Evolutionary conservation across 2,888 invertebrate species (phyloP), one percentile per base, ranked within the genome.

Genomic region (Doris montereyensis): DNA sequence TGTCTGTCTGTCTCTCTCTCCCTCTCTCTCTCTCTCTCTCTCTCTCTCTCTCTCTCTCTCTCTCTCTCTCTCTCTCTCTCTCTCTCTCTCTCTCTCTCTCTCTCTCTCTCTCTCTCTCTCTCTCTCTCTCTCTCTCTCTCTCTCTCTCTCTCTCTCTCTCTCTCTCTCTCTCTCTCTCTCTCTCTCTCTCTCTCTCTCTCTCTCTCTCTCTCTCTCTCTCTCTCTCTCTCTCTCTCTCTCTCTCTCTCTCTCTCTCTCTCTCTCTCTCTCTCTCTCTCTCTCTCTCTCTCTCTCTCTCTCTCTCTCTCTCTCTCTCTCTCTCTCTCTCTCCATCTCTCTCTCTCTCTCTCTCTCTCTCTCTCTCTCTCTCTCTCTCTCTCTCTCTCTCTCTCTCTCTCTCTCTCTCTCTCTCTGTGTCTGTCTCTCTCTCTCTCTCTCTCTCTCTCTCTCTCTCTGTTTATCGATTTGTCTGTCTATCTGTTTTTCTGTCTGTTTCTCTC

Each of bases 111-210:
- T 60, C 13, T n/a, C 60, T 17, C 30, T 17, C 58, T 60, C 62
- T 60, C 60, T 28, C 60, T 62, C 60, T 58, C 58, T 60, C n/a
- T 75, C 62, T 32, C 60, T 68, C 75, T 75, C 60, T 30, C 60
- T 60, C 67, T 67, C 30, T 30, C 17, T 30, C 30, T 17, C 28
- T 30, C 13, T 3, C 1, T 3, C 21, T 13, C 13, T 21, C 13
- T 67, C 13, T 67, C 26, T 67, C 24, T 5, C 8, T 67, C 28
- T 67, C 26, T 26, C 30, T 17, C 17, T 30, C 30, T 2, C 28
- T 13, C 5, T 17, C 67, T 17, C 28, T 3, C 17, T 10, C 5
- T 30, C 24, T 30, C 17, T n/a, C 17, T 30, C 30, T 2, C 67
- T 30, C 2, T 3, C 5, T 17, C 3, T 30, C 28, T 21, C 13